A percentile compares a stretch with the other conserved stretches of the same genome.
Conservation (phyloP, 2,797 vertebrate species). For the Urosaurus nigricauda region DNA sequence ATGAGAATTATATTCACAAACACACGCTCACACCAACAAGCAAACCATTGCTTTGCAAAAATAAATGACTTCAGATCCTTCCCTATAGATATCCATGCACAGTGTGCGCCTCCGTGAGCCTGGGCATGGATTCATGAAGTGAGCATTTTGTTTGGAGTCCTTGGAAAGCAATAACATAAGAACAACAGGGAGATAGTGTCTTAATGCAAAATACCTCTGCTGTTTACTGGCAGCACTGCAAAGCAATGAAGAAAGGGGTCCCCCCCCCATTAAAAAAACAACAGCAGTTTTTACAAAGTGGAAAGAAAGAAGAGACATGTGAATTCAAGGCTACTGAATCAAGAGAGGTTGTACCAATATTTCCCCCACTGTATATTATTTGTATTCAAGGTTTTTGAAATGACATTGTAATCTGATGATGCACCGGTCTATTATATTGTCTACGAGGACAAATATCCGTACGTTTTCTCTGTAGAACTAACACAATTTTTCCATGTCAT, state of each 20-base stretch:
- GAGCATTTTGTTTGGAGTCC: slow-evolving; percentile 61
- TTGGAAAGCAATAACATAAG: slow-evolving; percentile 68
- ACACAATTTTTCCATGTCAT: slow-evolving; percentile 99
- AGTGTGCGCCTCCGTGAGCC: slow-evolving; percentile 33
- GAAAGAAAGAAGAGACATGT: slow-evolving; percentile 83
- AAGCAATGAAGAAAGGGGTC: slow-evolving; percentile 55
- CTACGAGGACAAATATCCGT: slow-evolving; percentile 99
- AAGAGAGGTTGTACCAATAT: slow-evolving; percentile 92
- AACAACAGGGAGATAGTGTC: slow-evolving; percentile 73
- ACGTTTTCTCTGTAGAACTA: slow-evolving; percentile 99
- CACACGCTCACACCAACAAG: too few relatives aligned
- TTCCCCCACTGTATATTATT: slow-evolving; percentile 94
- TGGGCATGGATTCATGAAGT: slow-evolving; percentile 63
- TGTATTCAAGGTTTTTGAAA: slow-evolving; percentile 99
- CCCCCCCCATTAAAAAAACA: slow-evolving; percentile 21
- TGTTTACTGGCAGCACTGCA: slow-evolving; percentile 69
- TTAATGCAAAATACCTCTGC: slow-evolving; percentile 75
- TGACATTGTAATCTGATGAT: slow-evolving; percentile 99
- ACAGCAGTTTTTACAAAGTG: slow-evolving; percentile 53
- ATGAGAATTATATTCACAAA: not conserved
- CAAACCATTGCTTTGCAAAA: slow-evolving; percentile 49
- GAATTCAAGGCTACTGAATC: slow-evolving; percentile 95
- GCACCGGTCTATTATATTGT: slow-evolving; percentile 99
- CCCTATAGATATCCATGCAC: slow-evolving; percentile 52
- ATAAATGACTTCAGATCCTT: slow-evolving; percentile 67